Conservation (phyloP, 2,797 vertebrate genomes). For the Heteromormyrus szaboi region DNA sequence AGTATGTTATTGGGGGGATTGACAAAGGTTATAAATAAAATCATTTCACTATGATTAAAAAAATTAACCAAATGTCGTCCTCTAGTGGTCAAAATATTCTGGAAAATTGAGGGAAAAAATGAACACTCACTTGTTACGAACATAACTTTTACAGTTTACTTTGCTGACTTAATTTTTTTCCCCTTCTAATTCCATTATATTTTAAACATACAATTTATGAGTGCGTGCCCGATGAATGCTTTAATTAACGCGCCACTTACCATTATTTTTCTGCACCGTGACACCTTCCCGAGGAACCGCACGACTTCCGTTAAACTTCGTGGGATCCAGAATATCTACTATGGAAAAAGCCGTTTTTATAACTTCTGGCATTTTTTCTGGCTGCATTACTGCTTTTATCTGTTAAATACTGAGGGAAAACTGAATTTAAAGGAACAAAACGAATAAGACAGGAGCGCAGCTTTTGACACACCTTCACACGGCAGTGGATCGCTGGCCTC, state of each 20-base stretch:
- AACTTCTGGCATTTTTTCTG: constrained; percentile 31
- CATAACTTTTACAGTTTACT: neutral
- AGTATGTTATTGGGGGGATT: neutral
- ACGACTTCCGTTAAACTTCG: constrained; percentile 47
- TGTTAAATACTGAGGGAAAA: neutral
- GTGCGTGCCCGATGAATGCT: neutral
- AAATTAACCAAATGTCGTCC: constrained; percentile 7
- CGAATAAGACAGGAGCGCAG: neutral
- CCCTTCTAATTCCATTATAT: neutral
- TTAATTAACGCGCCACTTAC: constrained; percentile 30
- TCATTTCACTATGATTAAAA: neutral
- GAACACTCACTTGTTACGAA: neutral
- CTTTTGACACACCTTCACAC: neutral
- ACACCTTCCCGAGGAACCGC: neutral
- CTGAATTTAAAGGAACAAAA: neutral
- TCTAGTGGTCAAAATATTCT: constrained; percentile 19
- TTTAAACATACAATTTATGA: neutral
- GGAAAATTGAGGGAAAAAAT: neutral
- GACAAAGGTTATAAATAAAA: neutral
- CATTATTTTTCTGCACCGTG: constrained; percentile 11
- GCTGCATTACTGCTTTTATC: constrained; percentile 41
- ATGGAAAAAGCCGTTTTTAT: constrained; percentile 55
- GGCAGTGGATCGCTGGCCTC: neutral
- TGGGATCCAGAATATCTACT: constrained; percentile 60
- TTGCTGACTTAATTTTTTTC: neutral